Conservation (phyloP, 2,797 vertebrate species). For the Sardinella longiceps region DNA sequence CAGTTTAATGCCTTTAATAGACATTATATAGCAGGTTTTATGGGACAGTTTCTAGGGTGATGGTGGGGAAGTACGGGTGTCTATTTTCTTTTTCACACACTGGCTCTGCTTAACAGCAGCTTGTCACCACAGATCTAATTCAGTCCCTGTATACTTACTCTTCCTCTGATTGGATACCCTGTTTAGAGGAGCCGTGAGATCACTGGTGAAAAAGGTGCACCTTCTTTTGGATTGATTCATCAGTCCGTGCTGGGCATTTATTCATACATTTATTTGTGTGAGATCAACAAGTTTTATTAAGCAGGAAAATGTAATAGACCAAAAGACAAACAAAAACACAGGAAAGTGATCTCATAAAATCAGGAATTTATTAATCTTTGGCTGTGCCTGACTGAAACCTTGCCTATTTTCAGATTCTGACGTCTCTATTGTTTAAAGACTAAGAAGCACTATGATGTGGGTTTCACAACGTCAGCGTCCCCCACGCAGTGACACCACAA, state of each 20-base stretch:
- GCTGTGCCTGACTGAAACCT: not conserved
- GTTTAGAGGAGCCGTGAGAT: not conserved
- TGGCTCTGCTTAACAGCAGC: not conserved
- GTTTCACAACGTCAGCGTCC: slow-evolving; percentile 5
- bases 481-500: not conserved
- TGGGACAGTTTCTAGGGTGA: not conserved
- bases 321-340: too few relatives aligned
- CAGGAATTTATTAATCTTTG: too few relatives aligned
- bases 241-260: not conserved
- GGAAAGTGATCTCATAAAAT: not conserved
- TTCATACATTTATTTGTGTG: too few relatives aligned
- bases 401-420: not conserved
- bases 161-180: not conserved
- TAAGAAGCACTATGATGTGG: slow-evolving; percentile 5
- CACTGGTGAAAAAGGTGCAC: not conserved
- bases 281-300: too few relatives aligned
- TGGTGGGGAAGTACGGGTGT: not conserved
- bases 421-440: not conserved
- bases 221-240: not conserved
- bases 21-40: not conserved
- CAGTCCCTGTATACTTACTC: not conserved
- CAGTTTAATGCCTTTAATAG: not conserved
- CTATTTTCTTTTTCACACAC: not conserved
- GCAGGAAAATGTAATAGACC: too few relatives aligned
- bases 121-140: not conserved